Evolutionary conservation across 2,113 vertebrate species (phyloP).

Genomic region (Pelodiscus sinensis): DNA sequence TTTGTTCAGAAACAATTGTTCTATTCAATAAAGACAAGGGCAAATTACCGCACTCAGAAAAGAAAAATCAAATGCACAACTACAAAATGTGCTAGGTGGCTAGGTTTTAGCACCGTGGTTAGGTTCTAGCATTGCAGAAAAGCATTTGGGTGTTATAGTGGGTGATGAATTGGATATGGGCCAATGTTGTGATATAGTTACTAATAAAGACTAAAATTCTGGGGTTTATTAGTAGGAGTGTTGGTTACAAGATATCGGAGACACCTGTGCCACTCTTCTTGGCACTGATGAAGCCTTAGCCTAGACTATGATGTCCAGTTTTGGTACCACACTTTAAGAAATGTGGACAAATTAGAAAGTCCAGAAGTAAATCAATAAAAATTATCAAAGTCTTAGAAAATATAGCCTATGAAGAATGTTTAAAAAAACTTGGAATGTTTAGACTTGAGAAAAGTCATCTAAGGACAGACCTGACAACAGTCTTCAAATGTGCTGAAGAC

Average conservation of each 20-base stretch:
- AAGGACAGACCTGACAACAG: neutral
- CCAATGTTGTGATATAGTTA: neutral
- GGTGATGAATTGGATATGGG: neutral
- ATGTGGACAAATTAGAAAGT: neutral
- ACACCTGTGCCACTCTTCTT: neutral
- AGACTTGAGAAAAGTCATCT: neutral
- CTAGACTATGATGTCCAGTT: neutral
- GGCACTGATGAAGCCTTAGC: neutral
- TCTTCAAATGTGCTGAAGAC: neutral
- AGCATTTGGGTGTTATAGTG: neutral
- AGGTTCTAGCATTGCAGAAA: neutral
- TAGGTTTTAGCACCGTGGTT: too few species aligned
- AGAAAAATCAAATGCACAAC: neutral
- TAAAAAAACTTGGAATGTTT: neutral
- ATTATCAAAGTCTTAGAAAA: neutral
- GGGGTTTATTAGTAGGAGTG: neutral
- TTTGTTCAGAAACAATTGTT: neutral
- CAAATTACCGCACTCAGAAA: neutral
- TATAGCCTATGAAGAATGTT: neutral
- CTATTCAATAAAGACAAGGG: neutral
- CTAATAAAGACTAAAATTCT: neutral
- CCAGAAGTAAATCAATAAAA: neutral
- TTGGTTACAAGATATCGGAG: neutral
- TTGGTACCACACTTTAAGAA: neutral
- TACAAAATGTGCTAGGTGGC: neutral